These are phyloP conservation scores for Siderastrea siderea DNA, from an alignment of 92 coral and sea anemone species.

Conservation along the genomic window DNA sequence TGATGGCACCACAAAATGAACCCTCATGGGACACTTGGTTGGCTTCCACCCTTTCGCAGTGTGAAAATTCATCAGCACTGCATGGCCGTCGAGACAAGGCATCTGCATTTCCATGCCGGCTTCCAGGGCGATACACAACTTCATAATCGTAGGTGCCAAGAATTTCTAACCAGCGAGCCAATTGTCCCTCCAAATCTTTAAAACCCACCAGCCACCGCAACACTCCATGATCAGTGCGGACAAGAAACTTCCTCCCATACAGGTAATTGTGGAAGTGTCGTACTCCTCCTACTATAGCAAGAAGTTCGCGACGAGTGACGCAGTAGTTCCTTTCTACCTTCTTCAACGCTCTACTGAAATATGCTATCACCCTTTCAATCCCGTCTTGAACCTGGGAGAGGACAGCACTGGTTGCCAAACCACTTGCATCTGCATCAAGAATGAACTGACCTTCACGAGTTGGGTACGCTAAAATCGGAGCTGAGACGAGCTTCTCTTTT, in stretches of 20 bases:
- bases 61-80: background rate
- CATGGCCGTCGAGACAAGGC: constrained; percentile 16
- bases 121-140: constrained; percentile 1
- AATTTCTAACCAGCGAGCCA: constrained; percentile 33
- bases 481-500: constrained; percentile 1
- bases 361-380: constrained; percentile 18
- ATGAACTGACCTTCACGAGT: constrained; percentile 10
- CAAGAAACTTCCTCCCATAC: constrained; percentile 5
- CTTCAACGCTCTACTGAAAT: background rate
- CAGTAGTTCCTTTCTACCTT: constrained; percentile 19
- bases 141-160: constrained; percentile 25
- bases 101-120: constrained; percentile 17
- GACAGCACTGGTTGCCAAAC: background rate
- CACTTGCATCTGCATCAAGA: constrained; percentile 52
- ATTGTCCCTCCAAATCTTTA: constrained; percentile 31
- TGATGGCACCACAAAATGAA: background rate
- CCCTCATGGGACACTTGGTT: background rate
- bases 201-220: constrained; percentile 27
- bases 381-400: constrained; percentile 26
- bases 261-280: background rate
- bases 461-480: constrained; percentile 41
- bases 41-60: background rate
- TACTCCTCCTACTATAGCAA: constrained; percentile 20
- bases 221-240: constrained; percentile 21
- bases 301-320: constrained; percentile 11